A percentile compares a stretch with the other conserved stretches of the same genome.
Evolutionary conservation across 2,113 vertebrate species (phyloP).

Genomic region (Cairina moschata): DNA sequence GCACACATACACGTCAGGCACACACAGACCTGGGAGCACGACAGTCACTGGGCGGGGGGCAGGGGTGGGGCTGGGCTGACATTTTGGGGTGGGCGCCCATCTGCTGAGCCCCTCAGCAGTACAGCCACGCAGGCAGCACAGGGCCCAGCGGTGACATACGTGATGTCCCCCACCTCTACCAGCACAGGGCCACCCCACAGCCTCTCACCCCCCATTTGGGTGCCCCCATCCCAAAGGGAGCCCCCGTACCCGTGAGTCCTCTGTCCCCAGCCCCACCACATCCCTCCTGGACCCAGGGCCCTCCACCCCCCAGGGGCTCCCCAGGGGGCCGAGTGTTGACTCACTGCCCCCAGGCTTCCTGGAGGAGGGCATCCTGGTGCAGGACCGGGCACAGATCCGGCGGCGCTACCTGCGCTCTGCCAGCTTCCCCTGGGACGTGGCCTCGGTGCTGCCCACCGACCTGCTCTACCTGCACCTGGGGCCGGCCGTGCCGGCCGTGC

Average conservation of each 20-base stretch:
- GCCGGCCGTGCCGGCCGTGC: constrained; percentile 69
- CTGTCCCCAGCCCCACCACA: neutral
- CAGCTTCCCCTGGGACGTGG: constrained; percentile 79
- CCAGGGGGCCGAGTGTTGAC: neutral
- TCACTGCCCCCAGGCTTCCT: constrained; percentile 78
- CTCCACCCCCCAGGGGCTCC: neutral
- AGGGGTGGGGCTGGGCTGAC: neutral
- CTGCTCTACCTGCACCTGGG: constrained; percentile 81
- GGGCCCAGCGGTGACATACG: neutral
- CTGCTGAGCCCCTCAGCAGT: neutral
- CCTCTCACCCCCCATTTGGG: neutral
- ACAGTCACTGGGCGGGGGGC: neutral
- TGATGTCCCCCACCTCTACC: neutral
- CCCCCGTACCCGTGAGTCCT: neutral
- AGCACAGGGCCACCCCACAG: neutral
- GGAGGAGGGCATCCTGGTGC: constrained; percentile 88
- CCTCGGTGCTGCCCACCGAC: constrained; percentile 85
- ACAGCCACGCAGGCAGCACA: no score
- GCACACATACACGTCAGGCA: no score
- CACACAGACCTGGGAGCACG: neutral
- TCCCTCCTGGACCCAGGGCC: neutral
- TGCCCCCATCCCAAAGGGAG: no score
- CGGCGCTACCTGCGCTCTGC: constrained; percentile 79
- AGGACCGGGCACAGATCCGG: constrained; percentile 68
- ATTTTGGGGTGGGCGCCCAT: neutral